phyloP scores from a whole-genome alignment of 2,888 invertebrate species.

The Baccha elongata region DNA sequence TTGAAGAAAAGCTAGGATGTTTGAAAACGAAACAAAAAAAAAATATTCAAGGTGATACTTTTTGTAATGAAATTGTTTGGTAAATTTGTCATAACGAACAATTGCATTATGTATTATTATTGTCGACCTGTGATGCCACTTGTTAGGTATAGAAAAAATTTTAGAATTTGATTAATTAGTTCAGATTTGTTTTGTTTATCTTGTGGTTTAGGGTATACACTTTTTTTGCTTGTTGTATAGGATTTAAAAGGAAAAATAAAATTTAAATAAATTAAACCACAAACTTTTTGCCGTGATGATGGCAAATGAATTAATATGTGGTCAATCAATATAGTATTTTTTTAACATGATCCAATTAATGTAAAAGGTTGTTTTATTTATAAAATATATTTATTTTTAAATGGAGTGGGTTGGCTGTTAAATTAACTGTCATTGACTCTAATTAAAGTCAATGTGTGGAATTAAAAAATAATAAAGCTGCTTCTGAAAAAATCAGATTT shows the following conservation, averaged over 20 bases:
- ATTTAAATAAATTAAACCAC: constrained; percentile 11
- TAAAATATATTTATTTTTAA: background rate
- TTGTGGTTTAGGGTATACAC: constrained; percentile 6
- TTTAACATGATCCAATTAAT: constrained; percentile 2
- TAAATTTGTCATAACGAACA: constrained; percentile 69
- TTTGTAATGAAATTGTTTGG: constrained; percentile 52
- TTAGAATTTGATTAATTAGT: constrained; percentile 65
- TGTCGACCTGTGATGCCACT: constrained; percentile 24
- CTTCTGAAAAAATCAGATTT: too few relatives aligned
- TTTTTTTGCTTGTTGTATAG: background rate
- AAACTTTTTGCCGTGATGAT: constrained; percentile 24
- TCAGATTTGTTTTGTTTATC: constrained; percentile 7
- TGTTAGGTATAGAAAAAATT: constrained; percentile 36
- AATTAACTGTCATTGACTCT: background rate
- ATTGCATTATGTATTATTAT: constrained; percentile 58
- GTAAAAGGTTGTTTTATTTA: constrained; percentile 8
- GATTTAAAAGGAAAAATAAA: background rate
- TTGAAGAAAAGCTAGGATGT: constrained; percentile 36
- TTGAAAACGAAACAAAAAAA: background rate
- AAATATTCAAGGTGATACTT: constrained; percentile 21
- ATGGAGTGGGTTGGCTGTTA: too few relatives aligned
- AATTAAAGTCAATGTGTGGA: background rate
- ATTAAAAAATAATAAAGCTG: too few relatives aligned
- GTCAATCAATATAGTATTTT: constrained; percentile 30
- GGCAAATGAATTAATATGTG: constrained; percentile 22